Conservation (phyloP, 2,888 invertebrate species). For the Spodoptera littoralis region DNA sequence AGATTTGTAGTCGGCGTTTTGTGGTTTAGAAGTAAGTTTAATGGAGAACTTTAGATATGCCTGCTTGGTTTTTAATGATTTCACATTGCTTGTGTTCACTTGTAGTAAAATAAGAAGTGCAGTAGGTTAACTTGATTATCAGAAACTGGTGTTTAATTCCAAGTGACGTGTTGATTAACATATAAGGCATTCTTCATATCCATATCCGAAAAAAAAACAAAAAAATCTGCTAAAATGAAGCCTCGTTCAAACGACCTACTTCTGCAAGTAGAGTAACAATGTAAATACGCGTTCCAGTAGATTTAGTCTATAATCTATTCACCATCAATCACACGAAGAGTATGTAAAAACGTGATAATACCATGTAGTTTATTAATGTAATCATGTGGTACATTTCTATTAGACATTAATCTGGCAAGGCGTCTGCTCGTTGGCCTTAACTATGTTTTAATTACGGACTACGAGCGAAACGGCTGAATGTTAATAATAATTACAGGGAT, state of each 20-base stretch:
- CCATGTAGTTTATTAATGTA: slow-evolving; percentile 71
- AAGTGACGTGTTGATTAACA: no score
- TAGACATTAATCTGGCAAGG: slow-evolving; percentile 83
- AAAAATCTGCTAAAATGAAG: background rate
- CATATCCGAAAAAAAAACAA: background rate
- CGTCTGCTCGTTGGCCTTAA: slow-evolving; percentile 74
- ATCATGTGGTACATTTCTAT: slow-evolving; percentile 85
- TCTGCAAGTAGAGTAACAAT: slow-evolving; percentile 32
- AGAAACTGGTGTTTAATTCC: no score
- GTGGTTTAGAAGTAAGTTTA: no score
- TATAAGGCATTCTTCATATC: no score
- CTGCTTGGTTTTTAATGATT: no score
- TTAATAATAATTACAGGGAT: slow-evolving; percentile 81
- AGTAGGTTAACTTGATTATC: no score
- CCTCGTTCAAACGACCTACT: slow-evolving; percentile 34
- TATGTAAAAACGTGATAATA: slow-evolving; percentile 70
- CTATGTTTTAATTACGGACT: slow-evolving; percentile 86
- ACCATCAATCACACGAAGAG: slow-evolving; percentile 71
- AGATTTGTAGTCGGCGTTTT: no score
- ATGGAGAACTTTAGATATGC: no score
- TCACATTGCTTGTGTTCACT: no score
- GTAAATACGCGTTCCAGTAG: slow-evolving; percentile 46
- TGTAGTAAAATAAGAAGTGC: no score
- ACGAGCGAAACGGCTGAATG: slow-evolving; percentile 75
- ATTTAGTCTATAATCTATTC: slow-evolving; percentile 53